Base-by-base conservation (phyloP, 1,140 invertebrate species). In the Tetramorium parvispinum region DNA sequence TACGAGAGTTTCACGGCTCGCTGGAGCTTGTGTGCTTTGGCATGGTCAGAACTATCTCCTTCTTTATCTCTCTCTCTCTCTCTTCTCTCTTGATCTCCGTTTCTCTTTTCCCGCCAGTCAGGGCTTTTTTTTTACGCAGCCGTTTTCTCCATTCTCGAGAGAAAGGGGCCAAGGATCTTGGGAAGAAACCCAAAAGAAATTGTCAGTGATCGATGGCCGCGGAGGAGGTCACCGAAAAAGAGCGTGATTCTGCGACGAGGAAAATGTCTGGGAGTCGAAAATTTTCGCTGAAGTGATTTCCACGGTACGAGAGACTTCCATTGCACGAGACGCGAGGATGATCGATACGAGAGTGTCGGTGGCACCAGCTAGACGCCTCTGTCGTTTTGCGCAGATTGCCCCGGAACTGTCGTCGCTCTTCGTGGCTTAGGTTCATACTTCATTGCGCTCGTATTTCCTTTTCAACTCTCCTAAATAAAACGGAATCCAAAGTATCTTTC, bases 1-100 rank as follows among this genome's bases (percentile, higher is more conserved):
- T 93, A 93, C 88, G 89, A 91, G 88, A 89, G 88, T 92, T 93
- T 93, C 92, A 91, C 88, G 90, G 89, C 66, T 86, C 73, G 88
- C 73, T 89, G 75, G 37, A 82, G 81, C 59, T 66, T 83, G 79
- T 73, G 68, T 83, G 79, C 79, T 83, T 83, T 73, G 53, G 79
- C 79, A 73, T 83, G 53, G 79, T 75, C 79, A 83, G 53, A 40
- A 40, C 68, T 83, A 66, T 59, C 85, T 59, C 71, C 66, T 63
- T 37, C 76, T 61, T 83, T 81, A 37, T 43, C 37, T 32, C 40
- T 87, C 43, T 68, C 32, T 55, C 11, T 55, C 68, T 65, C 37
- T 51, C 37, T 77, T 81, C 43, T 83, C 27, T 61, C 59, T 82
- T 49, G 16, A 59, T 75, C 32, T 76, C 68, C 55, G 71, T 77